Percentiles rank a stretch among this genome's conserved stretches.
These are phyloP conservation scores for Xenops minutus DNA, from an alignment of 2,797 vertebrate species.

Conservation along the genomic window DNA sequence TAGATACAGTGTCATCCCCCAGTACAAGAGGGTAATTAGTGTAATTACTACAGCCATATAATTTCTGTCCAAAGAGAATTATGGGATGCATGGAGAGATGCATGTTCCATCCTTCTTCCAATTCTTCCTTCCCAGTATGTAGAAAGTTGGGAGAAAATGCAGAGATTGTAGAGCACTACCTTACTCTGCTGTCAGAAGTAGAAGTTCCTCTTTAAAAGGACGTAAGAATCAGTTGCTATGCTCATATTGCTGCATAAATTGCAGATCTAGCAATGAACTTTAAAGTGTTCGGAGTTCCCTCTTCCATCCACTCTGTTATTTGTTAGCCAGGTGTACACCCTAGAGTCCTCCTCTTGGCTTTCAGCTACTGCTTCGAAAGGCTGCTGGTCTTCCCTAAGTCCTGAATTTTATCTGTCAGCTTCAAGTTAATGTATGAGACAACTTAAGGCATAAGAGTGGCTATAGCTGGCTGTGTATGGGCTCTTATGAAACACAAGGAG, in stretches of 20 bases:
- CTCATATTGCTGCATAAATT: neutral
- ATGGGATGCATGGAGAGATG: neutral
- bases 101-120: neutral
- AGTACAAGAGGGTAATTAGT: neutral
- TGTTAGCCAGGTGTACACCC: neutral
- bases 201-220: neutral
- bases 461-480: neutral
- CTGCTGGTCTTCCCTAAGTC: neutral
- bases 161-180: neutral
- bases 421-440: rapidly evolving
- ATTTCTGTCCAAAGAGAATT: neutral
- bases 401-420: neutral
- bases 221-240: neutral
- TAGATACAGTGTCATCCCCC: neutral
- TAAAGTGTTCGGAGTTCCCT: neutral
- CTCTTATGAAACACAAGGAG: neutral
- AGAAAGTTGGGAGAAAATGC: neutral
- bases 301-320: neutral
- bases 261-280: neutral
- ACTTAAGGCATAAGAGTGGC: neutral
- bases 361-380: neutral
- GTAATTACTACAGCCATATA: neutral
- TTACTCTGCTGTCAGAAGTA: neutral
- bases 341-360: neutral
- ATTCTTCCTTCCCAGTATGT: neutral